phyloP scores from a whole-genome alignment of 2,113 vertebrate genomes.

The Hypocryptadius cinnamomeus region DNA sequence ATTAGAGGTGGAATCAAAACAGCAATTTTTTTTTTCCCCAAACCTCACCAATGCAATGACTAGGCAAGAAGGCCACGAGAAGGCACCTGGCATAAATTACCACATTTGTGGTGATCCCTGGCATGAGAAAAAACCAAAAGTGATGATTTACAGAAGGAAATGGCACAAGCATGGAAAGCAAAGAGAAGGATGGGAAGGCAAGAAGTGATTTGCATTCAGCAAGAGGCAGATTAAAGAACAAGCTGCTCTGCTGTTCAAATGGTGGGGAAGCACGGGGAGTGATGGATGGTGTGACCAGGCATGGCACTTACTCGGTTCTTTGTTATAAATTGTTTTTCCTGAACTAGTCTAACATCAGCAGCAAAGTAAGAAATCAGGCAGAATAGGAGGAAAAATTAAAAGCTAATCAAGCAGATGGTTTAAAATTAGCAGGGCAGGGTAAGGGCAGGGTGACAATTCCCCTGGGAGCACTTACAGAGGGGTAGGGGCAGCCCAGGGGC shows the following conservation, averaged over 20 bases:
- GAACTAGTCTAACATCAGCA: not conserved
- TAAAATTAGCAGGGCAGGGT: not conserved
- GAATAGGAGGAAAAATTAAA: not conserved
- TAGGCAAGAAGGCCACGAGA: not conserved
- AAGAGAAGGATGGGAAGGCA: not conserved
- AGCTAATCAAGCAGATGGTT: not conserved
- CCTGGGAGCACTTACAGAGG: not conserved
- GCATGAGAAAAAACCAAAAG: not conserved
- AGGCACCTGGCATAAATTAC: not conserved
- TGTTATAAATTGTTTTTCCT: not conserved
- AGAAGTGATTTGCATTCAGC: not conserved
- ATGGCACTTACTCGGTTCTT: too few species aligned
- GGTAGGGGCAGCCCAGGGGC: not conserved
- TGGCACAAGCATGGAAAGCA: not conserved
- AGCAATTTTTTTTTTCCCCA: not conserved
- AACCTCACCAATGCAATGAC: not conserved
- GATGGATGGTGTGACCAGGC: not conserved
- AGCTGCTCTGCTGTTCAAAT: not conserved
- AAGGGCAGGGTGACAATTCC: not conserved
- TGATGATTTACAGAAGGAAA: not conserved
- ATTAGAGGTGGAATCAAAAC: not conserved
- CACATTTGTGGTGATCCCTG: not conserved
- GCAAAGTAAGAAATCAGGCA: not conserved
- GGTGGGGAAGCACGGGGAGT: not conserved
- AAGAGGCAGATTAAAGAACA: accelerated